These are phyloP conservation scores for Callaeas wilsoni DNA, from an alignment of 2,113 vertebrate species.

Conservation along the genomic window DNA sequence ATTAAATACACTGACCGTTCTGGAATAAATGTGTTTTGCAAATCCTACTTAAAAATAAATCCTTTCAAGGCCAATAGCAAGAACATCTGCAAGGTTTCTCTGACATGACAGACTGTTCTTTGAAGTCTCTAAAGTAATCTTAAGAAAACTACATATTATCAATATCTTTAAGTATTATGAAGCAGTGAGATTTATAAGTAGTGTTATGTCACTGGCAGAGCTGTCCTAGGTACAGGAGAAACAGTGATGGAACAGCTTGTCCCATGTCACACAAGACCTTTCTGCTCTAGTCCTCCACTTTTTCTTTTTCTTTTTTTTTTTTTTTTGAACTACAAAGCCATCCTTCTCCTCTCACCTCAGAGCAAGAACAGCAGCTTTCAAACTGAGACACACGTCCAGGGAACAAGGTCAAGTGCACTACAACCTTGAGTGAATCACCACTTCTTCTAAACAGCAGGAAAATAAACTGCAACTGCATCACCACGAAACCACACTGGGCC, in stretches of 20 bases:
- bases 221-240: not conserved
- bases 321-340: not conserved
- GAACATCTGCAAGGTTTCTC: not conserved
- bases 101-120: not conserved
- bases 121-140: not conserved
- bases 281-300: not conserved
- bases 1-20: not conserved
- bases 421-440: not conserved
- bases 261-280: not conserved
- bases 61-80: not conserved
- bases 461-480: constrained; percentile 1
- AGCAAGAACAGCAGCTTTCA: not conserved
- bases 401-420: not conserved
- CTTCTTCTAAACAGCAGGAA: not conserved
- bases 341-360: not conserved
- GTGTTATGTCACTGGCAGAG: not conserved
- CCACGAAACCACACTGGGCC: not conserved
- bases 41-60: not conserved
- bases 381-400: not conserved
- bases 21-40: not conserved
- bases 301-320: not conserved
- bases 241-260: not conserved
- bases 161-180: not conserved
- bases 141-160: not conserved
- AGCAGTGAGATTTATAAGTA: not conserved